phyloP scores from a whole-genome alignment of 2,888 invertebrate genomes.

The Pardosa pseudoannulata region DNA sequence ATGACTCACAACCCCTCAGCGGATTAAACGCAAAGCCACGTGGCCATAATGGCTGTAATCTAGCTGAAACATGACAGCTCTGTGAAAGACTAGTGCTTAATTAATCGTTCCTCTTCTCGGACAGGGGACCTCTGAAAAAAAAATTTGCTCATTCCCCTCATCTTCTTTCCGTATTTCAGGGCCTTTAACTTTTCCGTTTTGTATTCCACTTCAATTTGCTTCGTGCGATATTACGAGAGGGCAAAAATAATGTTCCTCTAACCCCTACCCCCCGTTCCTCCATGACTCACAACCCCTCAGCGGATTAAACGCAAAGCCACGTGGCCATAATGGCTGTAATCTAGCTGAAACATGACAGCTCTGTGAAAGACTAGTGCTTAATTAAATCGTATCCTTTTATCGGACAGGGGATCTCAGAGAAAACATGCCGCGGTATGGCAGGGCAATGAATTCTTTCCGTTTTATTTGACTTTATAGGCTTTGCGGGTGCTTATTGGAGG shows the following conservation, averaged over 20 bases:
- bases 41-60: conserved; percentile 55
- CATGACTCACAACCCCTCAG: conserved; percentile 33
- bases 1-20: conserved; percentile 35
- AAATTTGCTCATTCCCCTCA: too few species aligned
- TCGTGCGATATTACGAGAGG: too few species aligned
- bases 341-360: conserved; percentile 62
- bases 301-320: conserved; percentile 51
- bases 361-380: conserved; percentile 63
- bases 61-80: conserved; percentile 62
- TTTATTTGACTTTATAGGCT: conserved; percentile 36
- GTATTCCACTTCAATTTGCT: too few species aligned
- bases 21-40: conserved; percentile 51
- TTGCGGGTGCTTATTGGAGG: conserved; percentile 10
- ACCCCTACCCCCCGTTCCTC: not conserved
- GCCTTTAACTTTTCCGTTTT: too few species aligned
- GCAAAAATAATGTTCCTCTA: not conserved
- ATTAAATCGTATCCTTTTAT: conserved; percentile 64
- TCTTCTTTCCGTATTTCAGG: too few species aligned
- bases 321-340: conserved; percentile 54
- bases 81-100: conserved; percentile 64
- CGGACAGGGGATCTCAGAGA: conserved; percentile 36
- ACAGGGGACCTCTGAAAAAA: conserved; percentile 33
- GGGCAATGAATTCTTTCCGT: not conserved
- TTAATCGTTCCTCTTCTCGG: conserved; percentile 59
- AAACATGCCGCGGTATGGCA: conserved; percentile 9